phyloP scores from a whole-genome alignment of 2,113 vertebrate species.

The Apteryx owenii region DNA sequence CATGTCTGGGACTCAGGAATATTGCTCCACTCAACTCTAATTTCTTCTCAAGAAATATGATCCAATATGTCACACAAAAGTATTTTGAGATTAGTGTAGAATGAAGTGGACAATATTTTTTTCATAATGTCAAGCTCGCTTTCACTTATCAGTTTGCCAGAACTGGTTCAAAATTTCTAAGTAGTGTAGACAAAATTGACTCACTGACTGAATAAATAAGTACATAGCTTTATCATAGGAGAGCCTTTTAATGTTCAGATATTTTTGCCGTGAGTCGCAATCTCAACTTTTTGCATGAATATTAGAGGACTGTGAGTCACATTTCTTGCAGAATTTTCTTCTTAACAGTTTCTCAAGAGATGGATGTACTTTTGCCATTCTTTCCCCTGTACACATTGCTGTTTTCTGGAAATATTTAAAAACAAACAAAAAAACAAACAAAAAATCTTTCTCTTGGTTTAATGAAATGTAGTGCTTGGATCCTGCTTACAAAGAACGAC shows the following conservation, averaged over 20 bases:
- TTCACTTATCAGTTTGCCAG: background rate
- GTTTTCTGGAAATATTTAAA: background rate
- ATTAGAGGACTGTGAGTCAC: background rate
- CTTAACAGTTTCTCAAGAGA: background rate
- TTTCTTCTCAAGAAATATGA: background rate
- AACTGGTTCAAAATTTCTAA: background rate
- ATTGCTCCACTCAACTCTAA: background rate
- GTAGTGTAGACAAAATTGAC: background rate
- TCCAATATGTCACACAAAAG: background rate
- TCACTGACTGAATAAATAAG: background rate
- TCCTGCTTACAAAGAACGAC: background rate
- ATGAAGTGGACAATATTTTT: background rate
- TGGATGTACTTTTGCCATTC: background rate
- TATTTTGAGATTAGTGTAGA: background rate
- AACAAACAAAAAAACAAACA: background rate
- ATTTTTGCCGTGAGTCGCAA: background rate
- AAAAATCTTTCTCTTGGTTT: background rate
- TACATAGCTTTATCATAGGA: background rate
- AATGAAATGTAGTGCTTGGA: background rate
- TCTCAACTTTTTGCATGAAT: background rate
- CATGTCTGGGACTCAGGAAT: background rate
- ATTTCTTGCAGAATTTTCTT: background rate
- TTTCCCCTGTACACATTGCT: rapidly evolving
- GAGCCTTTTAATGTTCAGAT: background rate
- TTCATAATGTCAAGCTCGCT: background rate